phyloP scores from a whole-genome alignment of 1,140 invertebrate genomes.

The Homarus americanus region DNA sequence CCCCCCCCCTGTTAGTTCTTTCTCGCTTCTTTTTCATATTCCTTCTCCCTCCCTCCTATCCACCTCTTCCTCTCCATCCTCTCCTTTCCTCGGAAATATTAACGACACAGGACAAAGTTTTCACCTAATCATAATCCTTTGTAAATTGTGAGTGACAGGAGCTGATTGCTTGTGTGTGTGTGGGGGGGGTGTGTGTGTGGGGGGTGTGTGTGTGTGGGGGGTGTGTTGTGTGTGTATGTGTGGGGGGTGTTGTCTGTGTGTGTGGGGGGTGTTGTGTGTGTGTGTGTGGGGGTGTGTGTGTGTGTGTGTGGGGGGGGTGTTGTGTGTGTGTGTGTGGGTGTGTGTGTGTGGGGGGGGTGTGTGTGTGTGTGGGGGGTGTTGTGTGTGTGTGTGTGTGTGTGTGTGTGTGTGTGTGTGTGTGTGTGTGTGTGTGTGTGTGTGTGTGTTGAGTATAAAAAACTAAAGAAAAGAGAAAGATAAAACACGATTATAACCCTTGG shows the following conservation, averaged over 20 bases:
- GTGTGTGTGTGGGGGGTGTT: not conserved
- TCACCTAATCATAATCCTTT: not conserved
- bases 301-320: not conserved
- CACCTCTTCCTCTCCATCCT: not conserved
- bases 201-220: not conserved
- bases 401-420: conserved; percentile 19
- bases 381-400: conserved; percentile 27
- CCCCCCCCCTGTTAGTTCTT: too few species aligned
- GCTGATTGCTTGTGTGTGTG: not conserved
- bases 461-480: not conserved
- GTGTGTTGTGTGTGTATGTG: not conserved
- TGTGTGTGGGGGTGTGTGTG: not conserved
- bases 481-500: too few species aligned
- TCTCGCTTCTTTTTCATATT: too few species aligned
- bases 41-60: not conserved
- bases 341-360: not conserved
- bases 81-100: not conserved
- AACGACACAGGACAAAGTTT: not conserved
- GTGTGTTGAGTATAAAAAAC: not conserved
- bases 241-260: not conserved
- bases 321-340: not conserved
- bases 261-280: not conserved
- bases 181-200: not conserved
- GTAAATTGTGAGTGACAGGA: not conserved
- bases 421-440: not conserved